Evolutionary conservation across 1,140 invertebrate genomes (phyloP).

Genomic region (Musca vetustissima): DNA sequence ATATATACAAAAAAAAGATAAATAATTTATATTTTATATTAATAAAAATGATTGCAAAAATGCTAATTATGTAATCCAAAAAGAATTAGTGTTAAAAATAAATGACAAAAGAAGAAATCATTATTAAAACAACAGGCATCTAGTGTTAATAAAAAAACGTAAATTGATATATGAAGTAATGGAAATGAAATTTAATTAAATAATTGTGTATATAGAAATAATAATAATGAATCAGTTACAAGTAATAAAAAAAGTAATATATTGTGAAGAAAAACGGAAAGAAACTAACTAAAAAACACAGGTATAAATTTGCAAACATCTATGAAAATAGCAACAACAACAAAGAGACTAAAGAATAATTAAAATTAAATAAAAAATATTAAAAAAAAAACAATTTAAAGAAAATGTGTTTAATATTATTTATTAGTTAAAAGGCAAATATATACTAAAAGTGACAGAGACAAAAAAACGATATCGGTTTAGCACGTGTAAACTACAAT

Average conservation of each 20-base stretch:
- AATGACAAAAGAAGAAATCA: neutral
- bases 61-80: neutral
- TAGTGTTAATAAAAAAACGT: conserved; percentile 1
- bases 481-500: no score
- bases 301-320: conserved; percentile 32
- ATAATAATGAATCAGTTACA: neutral
- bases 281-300: conserved; percentile 33
- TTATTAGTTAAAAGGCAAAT: no score
- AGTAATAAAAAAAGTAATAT: no score
- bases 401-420: no score
- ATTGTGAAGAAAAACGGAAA: conserved; percentile 18
- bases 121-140: conserved; percentile 11
- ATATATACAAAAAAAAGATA: no score
- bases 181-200: neutral
- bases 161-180: neutral
- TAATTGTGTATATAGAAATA: conserved; percentile 8
- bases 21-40: conserved; percentile 18
- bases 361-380: conserved; percentile 26
- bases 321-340: conserved; percentile 32
- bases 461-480: no score
- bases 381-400: conserved; percentile 33
- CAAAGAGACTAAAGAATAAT: conserved; percentile 27
- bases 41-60: neutral
- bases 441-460: no score
- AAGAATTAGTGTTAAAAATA: neutral